These are phyloP conservation scores for Gnathonemus echidnorhynchus DNA, from an alignment of 2,113 vertebrate genomes.

Conservation along the genomic window DNA sequence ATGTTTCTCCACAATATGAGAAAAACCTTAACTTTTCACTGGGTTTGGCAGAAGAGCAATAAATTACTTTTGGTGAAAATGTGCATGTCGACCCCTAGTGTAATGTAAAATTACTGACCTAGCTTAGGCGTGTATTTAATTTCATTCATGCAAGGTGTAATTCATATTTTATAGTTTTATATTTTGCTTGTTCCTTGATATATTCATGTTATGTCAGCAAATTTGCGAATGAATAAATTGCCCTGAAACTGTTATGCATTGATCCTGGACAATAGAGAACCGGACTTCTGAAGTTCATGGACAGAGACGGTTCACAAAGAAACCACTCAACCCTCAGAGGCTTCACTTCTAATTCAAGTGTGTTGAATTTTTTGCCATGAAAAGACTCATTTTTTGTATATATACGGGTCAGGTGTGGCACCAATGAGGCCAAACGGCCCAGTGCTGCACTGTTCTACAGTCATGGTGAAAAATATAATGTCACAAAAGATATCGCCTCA, in stretches of 20 bases:
- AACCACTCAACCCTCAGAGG: not conserved
- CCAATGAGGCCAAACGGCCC: not conserved
- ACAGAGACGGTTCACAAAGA: not conserved
- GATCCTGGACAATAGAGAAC: not conserved
- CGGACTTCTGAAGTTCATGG: not conserved
- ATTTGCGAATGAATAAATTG: not conserved
- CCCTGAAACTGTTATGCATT: not conserved
- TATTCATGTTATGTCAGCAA: not conserved
- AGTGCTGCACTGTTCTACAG: not conserved
- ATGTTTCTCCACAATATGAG: not conserved
- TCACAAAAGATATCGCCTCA: not conserved
- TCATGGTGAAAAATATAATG: not conserved
- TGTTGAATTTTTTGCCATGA: not conserved
- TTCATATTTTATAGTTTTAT: not conserved
- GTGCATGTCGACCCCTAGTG: not conserved
- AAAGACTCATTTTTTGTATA: not conserved
- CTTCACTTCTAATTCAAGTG: not conserved
- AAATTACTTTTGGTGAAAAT: not conserved
- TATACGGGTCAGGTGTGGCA: not conserved
- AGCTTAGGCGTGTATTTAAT: not conserved
- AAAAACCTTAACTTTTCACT: not conserved
- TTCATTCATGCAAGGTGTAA: not conserved
- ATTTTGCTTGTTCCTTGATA: not conserved
- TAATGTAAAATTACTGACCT: too few species aligned
- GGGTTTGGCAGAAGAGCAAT: not conserved